Evolutionary conservation across 2,888 invertebrate species (phyloP).

Genomic region (Cloeon dipterum): DNA sequence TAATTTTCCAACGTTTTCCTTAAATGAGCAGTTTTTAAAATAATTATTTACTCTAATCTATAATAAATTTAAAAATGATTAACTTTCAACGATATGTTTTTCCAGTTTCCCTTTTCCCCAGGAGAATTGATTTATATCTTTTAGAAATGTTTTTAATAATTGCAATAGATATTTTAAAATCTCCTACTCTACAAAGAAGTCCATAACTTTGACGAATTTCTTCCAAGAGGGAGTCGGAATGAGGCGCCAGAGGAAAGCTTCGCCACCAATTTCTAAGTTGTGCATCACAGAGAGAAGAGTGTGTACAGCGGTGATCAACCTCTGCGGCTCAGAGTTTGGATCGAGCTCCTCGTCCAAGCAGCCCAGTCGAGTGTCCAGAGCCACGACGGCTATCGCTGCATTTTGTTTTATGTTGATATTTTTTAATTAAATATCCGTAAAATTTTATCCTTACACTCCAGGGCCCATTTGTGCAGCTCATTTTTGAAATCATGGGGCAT

Average conservation of each 20-base stretch:
- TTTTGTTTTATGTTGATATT: too few species aligned
- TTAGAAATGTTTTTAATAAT: too few species aligned
- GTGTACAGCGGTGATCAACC: conserved; percentile 17
- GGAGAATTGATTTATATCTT: too few species aligned
- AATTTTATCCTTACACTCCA: conserved; percentile 21
- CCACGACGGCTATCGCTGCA: conserved; percentile 16
- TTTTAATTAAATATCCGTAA: too few species aligned
- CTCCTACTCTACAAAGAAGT: neutral
- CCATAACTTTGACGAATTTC: neutral
- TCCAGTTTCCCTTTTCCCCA: too few species aligned
- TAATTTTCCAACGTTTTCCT: too few species aligned
- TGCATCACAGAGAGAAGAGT: conserved; percentile 13
- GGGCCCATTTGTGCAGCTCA: conserved; percentile 17
- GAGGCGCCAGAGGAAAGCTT: neutral
- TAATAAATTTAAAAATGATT: too few species aligned
- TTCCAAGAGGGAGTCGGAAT: neutral
- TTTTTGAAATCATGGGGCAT: conserved; percentile 13
- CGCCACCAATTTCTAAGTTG: conserved; percentile 15
- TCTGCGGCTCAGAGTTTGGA: conserved; percentile 17
- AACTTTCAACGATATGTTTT: too few species aligned
- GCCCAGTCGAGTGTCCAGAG: conserved; percentile 20
- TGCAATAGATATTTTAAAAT: too few species aligned
- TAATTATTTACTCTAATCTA: too few species aligned
- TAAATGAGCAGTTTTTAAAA: too few species aligned
- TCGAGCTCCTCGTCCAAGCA: conserved; percentile 16